Evolutionary conservation across 2,113 vertebrate genomes (phyloP).

Genomic region (Axis porcinus): DNA sequence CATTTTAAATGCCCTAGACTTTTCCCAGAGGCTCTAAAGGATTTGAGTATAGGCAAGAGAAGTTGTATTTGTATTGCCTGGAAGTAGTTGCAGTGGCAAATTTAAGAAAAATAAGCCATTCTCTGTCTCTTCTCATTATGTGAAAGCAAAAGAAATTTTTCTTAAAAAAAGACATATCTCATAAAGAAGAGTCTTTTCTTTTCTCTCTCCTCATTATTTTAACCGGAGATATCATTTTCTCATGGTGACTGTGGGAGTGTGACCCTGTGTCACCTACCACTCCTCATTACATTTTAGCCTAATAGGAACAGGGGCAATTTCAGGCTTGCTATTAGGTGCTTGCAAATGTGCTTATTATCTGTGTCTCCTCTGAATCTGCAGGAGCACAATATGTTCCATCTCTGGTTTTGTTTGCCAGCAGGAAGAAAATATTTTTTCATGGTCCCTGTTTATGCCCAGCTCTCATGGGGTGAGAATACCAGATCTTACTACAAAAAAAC

Average conservation of each 20-base stretch:
- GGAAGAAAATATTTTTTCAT: neutral
- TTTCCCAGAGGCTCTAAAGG: neutral
- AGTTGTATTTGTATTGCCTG: neutral
- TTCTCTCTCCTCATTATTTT: constrained; percentile 39
- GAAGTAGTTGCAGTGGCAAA: neutral
- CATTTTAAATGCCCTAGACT: neutral
- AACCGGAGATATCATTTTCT: constrained; percentile 1
- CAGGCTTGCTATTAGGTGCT: neutral
- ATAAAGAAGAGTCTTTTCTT: neutral
- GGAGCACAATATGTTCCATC: neutral
- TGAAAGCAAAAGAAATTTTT: neutral
- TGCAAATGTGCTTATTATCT: constrained; percentile 51
- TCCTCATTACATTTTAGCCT: constrained; percentile 40
- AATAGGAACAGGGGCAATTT: constrained; percentile 6
- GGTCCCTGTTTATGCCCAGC: neutral
- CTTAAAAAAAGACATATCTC: neutral
- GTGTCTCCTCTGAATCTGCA: neutral
- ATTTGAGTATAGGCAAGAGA: neutral
- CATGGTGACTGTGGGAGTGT: neutral
- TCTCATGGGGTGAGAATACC: neutral
- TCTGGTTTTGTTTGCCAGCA: neutral
- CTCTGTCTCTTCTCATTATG: neutral
- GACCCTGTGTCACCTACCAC: neutral
- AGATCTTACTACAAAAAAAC: neutral
- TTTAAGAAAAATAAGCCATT: neutral